Evolutionary conservation across 2,797 vertebrate species (phyloP).

Genomic region (Enteromius trimaculatus): DNA sequence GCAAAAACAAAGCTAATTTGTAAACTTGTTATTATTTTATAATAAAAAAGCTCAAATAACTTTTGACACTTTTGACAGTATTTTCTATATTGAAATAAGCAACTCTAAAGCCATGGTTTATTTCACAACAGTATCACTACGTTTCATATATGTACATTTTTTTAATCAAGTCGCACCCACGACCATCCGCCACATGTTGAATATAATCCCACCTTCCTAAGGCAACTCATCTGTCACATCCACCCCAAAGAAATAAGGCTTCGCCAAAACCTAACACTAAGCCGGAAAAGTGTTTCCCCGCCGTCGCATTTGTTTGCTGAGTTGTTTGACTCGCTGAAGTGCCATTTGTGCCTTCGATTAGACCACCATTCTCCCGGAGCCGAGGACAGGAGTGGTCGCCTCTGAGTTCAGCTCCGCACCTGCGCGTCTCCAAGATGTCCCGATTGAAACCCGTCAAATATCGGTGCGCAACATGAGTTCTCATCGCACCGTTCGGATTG

Average conservation of each 20-base stretch:
- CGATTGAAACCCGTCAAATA: constrained; percentile 71
- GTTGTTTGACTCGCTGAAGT: constrained; percentile 55
- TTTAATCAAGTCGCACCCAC: constrained; percentile 12
- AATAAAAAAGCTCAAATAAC: neutral
- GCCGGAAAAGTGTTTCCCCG: constrained; percentile 33
- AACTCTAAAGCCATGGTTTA: neutral
- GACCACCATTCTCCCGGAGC: constrained; percentile 66
- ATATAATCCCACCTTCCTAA: constrained; percentile 42
- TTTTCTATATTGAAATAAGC: neutral
- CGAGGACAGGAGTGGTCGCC: constrained; percentile 66
- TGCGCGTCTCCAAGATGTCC: constrained; percentile 68
- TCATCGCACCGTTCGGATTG: constrained; percentile 38
- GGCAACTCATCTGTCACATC: constrained; percentile 31
- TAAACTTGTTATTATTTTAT: neutral
- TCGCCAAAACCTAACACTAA: constrained; percentile 32
- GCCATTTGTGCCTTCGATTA: constrained; percentile 59
- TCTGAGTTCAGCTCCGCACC: constrained; percentile 56
- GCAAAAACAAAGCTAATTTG: neutral
- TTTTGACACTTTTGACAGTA: neutral
- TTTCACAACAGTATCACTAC: neutral
- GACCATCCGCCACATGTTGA: constrained; percentile 44
- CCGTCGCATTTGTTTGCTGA: constrained; percentile 55
- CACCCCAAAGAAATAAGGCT: constrained; percentile 15
- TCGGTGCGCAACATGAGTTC: constrained; percentile 57
- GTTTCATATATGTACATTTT: neutral